Evolutionary conservation across 1,140 invertebrate species (phyloP).

Genomic region (Ridgeia piscesae): DNA sequence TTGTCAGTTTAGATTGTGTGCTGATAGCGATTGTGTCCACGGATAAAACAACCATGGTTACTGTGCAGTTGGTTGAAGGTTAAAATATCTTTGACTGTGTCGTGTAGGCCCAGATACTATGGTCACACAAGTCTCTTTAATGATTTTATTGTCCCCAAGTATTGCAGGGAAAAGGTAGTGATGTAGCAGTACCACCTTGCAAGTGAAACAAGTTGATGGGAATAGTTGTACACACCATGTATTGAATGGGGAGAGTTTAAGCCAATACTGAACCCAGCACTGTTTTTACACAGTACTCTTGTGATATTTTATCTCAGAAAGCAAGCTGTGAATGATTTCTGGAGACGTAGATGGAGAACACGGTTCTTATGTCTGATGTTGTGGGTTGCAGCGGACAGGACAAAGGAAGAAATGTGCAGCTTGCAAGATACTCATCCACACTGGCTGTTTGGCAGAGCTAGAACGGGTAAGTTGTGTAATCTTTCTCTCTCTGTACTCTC

Average conservation of each 20-base stretch:
- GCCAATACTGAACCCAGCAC: too few species aligned
- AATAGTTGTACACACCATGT: too few species aligned
- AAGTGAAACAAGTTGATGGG: too few species aligned
- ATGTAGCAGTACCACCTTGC: too few species aligned
- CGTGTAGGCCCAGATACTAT: neutral
- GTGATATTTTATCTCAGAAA: neutral
- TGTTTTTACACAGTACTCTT: neutral
- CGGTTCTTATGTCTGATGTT: neutral
- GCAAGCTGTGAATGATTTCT: neutral
- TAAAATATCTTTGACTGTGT: neutral
- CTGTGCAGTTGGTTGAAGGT: neutral
- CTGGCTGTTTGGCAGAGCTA: conserved; percentile 75
- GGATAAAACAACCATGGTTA: neutral
- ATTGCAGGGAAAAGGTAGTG: too few species aligned
- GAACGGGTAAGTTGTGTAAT: conserved; percentile 65
- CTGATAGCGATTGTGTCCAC: too few species aligned
- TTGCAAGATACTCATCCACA: conserved; percentile 88
- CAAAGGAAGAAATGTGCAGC: conserved; percentile 87
- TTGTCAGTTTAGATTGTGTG: too few species aligned
- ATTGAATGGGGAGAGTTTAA: too few species aligned
- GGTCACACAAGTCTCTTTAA: too few species aligned
- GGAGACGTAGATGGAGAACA: neutral
- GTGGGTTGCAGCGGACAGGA: conserved; percentile 65
- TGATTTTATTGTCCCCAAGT: too few species aligned
- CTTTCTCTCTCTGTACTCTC: too few species aligned